A percentile compares a stretch with the other conserved stretches of the same genome.
Conservation (phyloP, 2,888 invertebrate species). For the Teleiodes luculella region DNA sequence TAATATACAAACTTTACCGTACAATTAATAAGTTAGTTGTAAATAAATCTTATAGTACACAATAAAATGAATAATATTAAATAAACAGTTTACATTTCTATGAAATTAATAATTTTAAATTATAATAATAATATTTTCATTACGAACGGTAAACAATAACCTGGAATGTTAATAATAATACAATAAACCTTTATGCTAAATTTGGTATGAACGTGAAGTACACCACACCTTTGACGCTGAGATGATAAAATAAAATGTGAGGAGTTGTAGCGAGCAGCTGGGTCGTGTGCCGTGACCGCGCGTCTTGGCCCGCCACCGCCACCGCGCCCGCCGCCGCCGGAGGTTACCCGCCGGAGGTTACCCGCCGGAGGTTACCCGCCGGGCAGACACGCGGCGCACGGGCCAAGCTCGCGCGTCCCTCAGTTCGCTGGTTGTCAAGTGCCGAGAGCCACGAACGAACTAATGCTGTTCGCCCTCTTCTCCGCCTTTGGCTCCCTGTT, state of each 20-base stretch:
- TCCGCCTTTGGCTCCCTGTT: constrained; percentile 88
- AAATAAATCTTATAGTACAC: constrained; percentile 76
- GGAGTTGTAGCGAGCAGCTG: constrained; percentile 46
- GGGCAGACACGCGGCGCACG: too few relatives aligned
- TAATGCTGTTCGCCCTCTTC: constrained; percentile 93
- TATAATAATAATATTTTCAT: constrained; percentile 55
- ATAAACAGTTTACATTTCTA: constrained; percentile 63
- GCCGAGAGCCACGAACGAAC: constrained; percentile 86
- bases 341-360: too few relatives aligned
- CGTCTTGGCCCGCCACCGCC: constrained; percentile 55
- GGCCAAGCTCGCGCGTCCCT: constrained; percentile 71
- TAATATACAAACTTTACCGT: constrained; percentile 60
- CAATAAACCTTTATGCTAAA: constrained; percentile 62
- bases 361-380: too few relatives aligned
- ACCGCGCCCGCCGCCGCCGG: constrained; percentile 40
- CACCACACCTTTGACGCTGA: constrained; percentile 59
- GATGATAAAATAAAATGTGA: constrained; percentile 44
- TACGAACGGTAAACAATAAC: constrained; percentile 66
- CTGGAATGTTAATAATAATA: constrained; percentile 76
- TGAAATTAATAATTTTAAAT: constrained; percentile 57
- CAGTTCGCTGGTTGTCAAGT: constrained; percentile 83
- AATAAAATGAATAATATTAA: constrained; percentile 66
- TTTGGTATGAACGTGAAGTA: constrained; percentile 69
- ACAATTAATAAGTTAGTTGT: constrained; percentile 66
- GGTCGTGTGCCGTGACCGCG: too few relatives aligned